Conservation (phyloP, 2,113 vertebrate genomes). For the Chiloscyllium plagiosum region DNA sequence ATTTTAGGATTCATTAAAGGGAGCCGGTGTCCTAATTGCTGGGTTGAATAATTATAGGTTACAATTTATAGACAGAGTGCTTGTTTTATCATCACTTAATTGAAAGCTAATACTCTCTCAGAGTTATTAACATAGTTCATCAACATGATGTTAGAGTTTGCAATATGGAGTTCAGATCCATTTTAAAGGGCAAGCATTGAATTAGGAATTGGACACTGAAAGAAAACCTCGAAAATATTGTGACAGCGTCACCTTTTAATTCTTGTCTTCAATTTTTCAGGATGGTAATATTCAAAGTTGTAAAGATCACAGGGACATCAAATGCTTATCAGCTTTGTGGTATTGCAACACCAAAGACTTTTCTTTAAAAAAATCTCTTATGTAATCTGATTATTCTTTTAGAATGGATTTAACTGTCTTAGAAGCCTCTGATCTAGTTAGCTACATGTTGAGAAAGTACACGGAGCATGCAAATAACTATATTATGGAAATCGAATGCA, state of each 20-base stretch:
- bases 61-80: not conserved
- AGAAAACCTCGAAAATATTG: not conserved
- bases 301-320: not conserved
- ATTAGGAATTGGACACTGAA: not conserved
- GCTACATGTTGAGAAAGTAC: too few relatives aligned
- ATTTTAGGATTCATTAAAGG: conserved; percentile 1
- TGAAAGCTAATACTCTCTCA: not conserved
- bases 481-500: not conserved
- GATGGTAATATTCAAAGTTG: not conserved
- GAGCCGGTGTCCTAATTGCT: not conserved
- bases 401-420: not conserved
- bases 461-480: not conserved
- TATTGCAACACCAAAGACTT: not conserved
- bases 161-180: not conserved
- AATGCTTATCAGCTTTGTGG: not conserved
- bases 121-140: not conserved
- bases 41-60: not conserved
- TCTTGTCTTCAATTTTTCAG: not conserved
- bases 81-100: not conserved
- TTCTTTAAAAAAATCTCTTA: not conserved
- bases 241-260: not conserved
- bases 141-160: not conserved
- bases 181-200: not conserved
- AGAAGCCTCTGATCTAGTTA: not conserved
- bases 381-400: not conserved